phyloP scores from a whole-genome alignment of 2,797 vertebrate genomes.

The Mastacembelus armatus region DNA sequence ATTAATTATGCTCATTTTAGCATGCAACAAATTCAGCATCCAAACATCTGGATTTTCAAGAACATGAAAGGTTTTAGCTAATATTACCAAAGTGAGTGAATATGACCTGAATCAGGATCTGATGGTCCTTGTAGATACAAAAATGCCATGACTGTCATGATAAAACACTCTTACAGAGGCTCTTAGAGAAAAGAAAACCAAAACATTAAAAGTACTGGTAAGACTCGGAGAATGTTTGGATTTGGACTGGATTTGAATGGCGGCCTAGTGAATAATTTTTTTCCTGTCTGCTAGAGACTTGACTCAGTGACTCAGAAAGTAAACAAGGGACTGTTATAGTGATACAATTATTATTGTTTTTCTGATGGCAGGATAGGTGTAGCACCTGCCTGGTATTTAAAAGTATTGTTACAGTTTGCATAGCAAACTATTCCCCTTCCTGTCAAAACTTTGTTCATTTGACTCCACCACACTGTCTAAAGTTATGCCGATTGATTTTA shows the following conservation, averaged over 20 bases:
- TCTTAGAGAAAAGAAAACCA: conserved; percentile 37
- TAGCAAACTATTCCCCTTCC: conserved; percentile 30
- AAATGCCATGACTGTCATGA: conserved; percentile 7
- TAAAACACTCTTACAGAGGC: conserved; percentile 10
- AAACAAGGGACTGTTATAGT: no score
- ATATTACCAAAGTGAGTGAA: conserved; percentile 11
- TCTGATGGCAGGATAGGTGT: conserved; percentile 32
- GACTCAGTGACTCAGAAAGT: conserved; percentile 8
- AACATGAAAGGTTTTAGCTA: conserved; percentile 3
- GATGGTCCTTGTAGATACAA: conserved; percentile 30
- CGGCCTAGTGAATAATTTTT: conserved; percentile 46
- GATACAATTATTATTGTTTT: conserved; percentile 24
- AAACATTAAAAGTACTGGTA: conserved; percentile 45
- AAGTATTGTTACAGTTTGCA: conserved; percentile 28
- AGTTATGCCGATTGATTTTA: conserved; percentile 61
- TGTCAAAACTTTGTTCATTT: conserved; percentile 52
- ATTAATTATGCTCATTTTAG: conserved; percentile 22
- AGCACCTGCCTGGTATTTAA: conserved; percentile 34
- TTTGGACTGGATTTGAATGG: conserved; percentile 54
- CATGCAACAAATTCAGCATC: no score
- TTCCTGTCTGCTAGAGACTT: conserved; percentile 21
- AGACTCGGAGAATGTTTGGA: conserved; percentile 9
- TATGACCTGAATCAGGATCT: conserved; percentile 29
- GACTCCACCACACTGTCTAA: conserved; percentile 35
- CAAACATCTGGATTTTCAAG: conserved; percentile 15